Evolutionary conservation across 2,888 invertebrate species (phyloP), one percentile per base, ranked within the genome.

Genomic region (Ormia ochracea): DNA sequence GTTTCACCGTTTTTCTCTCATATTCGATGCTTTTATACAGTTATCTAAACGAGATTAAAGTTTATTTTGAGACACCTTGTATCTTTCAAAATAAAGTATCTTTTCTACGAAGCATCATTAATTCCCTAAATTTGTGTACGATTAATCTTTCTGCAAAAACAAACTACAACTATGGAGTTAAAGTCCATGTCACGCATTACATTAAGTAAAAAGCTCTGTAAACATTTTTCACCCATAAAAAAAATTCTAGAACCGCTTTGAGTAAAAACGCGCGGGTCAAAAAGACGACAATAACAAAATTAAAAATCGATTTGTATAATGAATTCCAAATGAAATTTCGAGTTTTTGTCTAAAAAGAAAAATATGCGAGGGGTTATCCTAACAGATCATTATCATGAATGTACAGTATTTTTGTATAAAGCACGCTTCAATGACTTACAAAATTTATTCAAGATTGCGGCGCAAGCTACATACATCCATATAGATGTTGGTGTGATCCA

Each of bases 281-380:
- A 58, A 17, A 17, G 36, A 31, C 72, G 45, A 31, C 63, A 69
- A 36, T 23, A 66, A 65, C n/a, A 78, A 65, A 43, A 69, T 79
- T 65, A 74, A 65, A 75, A 66, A 80, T 63, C 80, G 73, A 80
- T 80, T 80, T 68, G 61, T 63, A 76, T 48, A 28, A 65, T 68
- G 45, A 28, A 14, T 2, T 21, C 41, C 54, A 17, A 38, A 3
- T 36, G 12, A 61, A 52, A 31, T 54, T 74, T 28, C 3, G 6
- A 38, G 23, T 33, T 12, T 14, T 50, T 28, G 28, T 28, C 28
- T 23, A 65, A 48, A 41, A 43, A 77, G 1, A 33, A 59, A 6
- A 48, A 48, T 23, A n/a, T n/a, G n/a, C n/a, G n/a, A n/a, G n/a
- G n/a, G n/a, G n/a, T 26, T 4, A 1, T 12, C 21, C 23, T 50